Conservation (phyloP, 2,113 vertebrate genomes). For the Myanophis thanlyinensis region DNA sequence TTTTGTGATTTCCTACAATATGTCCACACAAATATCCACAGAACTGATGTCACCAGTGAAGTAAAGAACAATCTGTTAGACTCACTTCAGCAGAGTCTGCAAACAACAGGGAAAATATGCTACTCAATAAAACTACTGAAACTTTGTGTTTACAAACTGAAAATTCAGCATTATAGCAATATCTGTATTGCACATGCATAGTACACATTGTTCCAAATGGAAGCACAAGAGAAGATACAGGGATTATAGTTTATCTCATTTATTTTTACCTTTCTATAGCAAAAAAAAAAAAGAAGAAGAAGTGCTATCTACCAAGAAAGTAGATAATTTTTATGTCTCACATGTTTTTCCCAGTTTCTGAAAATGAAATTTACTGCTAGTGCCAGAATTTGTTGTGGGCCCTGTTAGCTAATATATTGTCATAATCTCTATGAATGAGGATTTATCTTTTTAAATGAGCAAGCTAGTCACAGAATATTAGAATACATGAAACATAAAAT, state of each 20-base stretch:
- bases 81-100: neutral
- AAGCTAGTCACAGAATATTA: neutral
- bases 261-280: neutral
- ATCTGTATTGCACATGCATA: neutral
- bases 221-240: neutral
- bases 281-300: neutral
- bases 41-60: neutral
- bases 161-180: neutral
- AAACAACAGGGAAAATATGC: neutral
- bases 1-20: neutral
- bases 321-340: neutral
- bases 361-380: neutral
- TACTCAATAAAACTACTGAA: neutral
- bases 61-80: neutral
- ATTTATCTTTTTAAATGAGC: neutral
- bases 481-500: neutral
- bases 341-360: neutral
- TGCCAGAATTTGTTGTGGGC: neutral
- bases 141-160: neutral
- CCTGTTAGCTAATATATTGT: neutral
- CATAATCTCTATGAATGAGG: neutral
- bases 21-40: neutral
- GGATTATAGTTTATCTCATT: neutral
- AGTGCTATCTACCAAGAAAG: neutral
- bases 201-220: neutral